phyloP scores from a whole-genome alignment of 2,113 vertebrate genomes.

The Elephas maximus region DNA sequence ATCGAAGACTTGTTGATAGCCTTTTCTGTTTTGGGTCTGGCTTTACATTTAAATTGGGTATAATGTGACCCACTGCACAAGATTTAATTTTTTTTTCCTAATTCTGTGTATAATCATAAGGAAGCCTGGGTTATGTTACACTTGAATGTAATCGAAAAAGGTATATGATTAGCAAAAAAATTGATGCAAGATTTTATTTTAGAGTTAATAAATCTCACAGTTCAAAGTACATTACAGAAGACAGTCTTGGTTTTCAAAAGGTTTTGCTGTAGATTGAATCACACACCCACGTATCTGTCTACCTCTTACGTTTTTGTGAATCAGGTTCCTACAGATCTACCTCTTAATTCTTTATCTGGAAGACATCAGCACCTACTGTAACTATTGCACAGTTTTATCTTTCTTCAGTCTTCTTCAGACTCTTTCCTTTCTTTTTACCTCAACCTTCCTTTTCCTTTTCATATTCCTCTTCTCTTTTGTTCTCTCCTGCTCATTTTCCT shows the following conservation, averaged over 20 bases:
- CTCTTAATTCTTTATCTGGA: conserved; percentile 44
- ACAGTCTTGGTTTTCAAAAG: neutral
- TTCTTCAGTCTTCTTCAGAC: neutral
- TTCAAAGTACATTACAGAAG: neutral
- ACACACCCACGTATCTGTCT: neutral
- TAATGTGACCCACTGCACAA: neutral
- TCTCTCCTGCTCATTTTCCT: neutral
- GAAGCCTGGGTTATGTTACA: neutral
- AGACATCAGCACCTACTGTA: neutral
- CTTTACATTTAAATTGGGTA: neutral
- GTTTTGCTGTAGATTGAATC: neutral
- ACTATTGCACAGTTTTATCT: neutral
- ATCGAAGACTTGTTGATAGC: neutral
- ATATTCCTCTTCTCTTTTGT: neutral
- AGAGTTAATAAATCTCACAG: conserved; percentile 3
- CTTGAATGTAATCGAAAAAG: neutral
- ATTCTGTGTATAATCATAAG: neutral
- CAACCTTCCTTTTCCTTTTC: neutral
- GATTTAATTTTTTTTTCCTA: neutral
- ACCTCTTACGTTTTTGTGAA: neutral
- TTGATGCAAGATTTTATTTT: conserved; percentile 34
- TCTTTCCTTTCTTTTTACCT: neutral
- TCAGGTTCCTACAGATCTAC: neutral
- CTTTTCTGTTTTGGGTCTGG: neutral
- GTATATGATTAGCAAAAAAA: neutral